These are phyloP conservation scores for Chaenogobius annularis DNA, from an alignment of 2,113 vertebrate genomes.

Conservation along the genomic window DNA sequence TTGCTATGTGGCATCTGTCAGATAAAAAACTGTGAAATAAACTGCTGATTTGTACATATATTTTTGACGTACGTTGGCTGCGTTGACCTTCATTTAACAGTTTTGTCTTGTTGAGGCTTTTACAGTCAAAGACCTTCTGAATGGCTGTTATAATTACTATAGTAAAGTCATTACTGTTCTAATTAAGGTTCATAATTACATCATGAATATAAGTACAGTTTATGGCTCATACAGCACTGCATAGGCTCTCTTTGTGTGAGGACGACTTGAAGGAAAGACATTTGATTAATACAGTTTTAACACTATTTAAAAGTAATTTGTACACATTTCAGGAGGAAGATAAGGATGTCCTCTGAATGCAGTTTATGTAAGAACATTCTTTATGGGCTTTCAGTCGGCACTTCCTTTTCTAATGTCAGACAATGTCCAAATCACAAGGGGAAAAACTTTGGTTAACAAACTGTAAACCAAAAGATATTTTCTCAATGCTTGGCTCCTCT, in stretches of 20 bases:
- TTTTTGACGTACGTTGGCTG: not conserved
- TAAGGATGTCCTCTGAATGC: no score
- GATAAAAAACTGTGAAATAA: not conserved
- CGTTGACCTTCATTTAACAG: conserved; percentile 47
- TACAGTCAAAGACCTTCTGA: conserved; percentile 43
- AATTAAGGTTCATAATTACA: conserved; percentile 25
- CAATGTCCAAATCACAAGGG: not conserved
- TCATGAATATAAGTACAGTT: conserved; percentile 12
- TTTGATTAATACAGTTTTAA: not conserved
- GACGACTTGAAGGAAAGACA: not conserved
- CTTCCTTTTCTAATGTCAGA: not conserved
- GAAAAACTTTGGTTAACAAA: not conserved
- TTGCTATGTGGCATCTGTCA: not conserved
- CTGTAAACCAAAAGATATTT: not conserved
- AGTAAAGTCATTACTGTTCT: conserved; percentile 43
- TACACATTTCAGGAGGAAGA: no score
- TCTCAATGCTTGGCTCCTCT: not conserved
- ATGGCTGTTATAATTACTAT: conserved; percentile 34
- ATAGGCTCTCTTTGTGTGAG: not conserved
- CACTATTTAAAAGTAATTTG: no score
- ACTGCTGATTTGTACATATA: not conserved
- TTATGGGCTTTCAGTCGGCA: not conserved
- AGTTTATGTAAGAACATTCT: not conserved
- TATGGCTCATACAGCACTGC: not conserved
- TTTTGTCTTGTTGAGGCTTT: conserved; percentile 8